Percentiles rank a stretch among this genome's conserved stretches.
phyloP scores from a whole-genome alignment of 2,797 vertebrate species.

The Falco naumanni region DNA sequence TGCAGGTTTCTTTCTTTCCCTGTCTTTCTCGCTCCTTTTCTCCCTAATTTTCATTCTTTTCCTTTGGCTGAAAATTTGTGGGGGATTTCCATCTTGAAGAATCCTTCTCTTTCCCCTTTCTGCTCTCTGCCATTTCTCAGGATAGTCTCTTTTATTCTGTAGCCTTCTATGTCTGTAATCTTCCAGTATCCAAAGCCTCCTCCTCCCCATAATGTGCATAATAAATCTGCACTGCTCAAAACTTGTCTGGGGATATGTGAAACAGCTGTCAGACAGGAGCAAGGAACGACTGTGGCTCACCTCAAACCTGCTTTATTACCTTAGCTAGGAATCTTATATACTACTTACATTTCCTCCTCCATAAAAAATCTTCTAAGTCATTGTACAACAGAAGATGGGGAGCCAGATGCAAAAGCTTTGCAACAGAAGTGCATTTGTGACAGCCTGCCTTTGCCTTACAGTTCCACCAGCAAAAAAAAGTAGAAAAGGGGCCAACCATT shows the following conservation, averaged over 20 bases:
- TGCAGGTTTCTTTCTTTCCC: not conserved
- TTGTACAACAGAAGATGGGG: not conserved
- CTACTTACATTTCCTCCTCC: not conserved
- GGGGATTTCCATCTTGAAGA: not conserved
- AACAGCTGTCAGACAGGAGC: not conserved
- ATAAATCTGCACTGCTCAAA: not conserved
- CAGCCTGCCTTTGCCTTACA: not conserved
- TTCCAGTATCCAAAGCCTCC: not conserved
- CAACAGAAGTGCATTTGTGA: not conserved
- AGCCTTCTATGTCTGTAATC: not conserved
- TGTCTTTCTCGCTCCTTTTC: not conserved
- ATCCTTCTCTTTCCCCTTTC: not conserved
- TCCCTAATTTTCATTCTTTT: not conserved
- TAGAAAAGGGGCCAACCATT: not conserved
- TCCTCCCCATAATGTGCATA: rapidly evolving
- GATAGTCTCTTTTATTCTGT: not conserved
- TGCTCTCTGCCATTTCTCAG: not conserved
- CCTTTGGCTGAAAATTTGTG: not conserved
- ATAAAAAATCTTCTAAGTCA: not conserved
- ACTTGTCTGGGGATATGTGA: not conserved
- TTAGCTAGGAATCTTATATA: not conserved
- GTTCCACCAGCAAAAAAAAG: not conserved
- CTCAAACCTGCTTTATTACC: not conserved
- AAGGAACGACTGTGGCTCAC: not conserved
- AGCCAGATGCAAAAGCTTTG: not conserved